Evolutionary conservation across 2,797 vertebrate species (phyloP).

Genomic region (Rhinella marina): DNA sequence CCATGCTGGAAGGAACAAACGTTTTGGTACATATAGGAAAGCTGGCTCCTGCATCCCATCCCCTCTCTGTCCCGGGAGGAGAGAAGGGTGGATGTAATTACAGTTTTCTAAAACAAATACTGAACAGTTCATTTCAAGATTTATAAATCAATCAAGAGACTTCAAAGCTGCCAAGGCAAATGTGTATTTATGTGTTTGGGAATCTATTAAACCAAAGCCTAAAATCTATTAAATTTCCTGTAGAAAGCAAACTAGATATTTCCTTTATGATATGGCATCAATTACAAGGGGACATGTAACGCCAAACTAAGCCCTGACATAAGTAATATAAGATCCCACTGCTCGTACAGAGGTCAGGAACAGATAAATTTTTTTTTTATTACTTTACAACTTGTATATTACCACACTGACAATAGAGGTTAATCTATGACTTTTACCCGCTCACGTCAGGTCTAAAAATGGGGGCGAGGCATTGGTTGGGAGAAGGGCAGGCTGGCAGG

Average conservation of each 20-base stretch:
- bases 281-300: conserved; percentile 37
- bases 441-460: no score
- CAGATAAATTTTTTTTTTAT: neutral
- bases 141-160: conserved; percentile 41
- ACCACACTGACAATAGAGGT: neutral
- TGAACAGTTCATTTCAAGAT: conserved; percentile 43
- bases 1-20: neutral
- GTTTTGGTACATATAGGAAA: neutral
- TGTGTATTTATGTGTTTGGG: conserved; percentile 40
- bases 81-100: conserved; percentile 24
- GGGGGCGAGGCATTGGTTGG: no score
- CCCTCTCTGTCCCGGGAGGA: neutral
- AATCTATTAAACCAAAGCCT: conserved; percentile 24
- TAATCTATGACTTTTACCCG: no score
- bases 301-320: conserved; percentile 2
- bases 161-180: conserved; percentile 46
- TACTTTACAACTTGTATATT: neutral
- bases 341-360: neutral
- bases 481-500: no score
- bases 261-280: conserved; percentile 13
- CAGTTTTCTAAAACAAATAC: conserved; percentile 49
- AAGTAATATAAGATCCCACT: neutral
- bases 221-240: conserved; percentile 37
- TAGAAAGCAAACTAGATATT: conserved; percentile 20
- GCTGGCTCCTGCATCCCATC: neutral